Conservation (phyloP, 1,140 invertebrate genomes). For the Megalonaias nervosa region DNA sequence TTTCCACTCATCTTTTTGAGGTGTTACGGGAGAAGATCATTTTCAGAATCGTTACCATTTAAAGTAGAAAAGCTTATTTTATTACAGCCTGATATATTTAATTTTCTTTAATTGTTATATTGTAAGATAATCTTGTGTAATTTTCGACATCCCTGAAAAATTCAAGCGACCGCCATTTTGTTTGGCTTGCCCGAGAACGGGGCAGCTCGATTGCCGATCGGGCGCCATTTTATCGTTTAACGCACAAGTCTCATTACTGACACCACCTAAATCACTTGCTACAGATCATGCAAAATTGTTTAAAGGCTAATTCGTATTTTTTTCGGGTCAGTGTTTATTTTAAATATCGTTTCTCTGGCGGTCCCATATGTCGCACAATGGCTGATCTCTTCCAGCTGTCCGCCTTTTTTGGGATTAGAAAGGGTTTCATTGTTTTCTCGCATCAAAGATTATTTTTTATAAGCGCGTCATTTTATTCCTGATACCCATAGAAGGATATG, state of each 20-base stretch:
- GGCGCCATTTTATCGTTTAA: conserved; percentile 40
- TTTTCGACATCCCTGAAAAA: conserved; percentile 1
- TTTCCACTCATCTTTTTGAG: too few species aligned
- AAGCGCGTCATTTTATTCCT: too few species aligned
- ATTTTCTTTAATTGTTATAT: conserved; percentile 4
- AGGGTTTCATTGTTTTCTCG: too few species aligned
- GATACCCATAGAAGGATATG: too few species aligned
- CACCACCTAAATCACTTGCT: background rate
- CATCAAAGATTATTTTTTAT: too few species aligned
- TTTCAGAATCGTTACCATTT: background rate
- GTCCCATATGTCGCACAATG: background rate
- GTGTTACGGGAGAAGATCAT: background rate
- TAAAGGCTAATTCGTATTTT: background rate
- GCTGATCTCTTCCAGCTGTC: background rate
- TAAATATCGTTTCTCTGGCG: too few species aligned
- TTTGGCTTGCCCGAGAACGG: background rate
- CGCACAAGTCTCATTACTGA: background rate
- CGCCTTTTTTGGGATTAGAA: background rate
- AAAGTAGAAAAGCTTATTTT: background rate
- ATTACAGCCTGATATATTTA: background rate
- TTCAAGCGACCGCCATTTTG: conserved; percentile 28
- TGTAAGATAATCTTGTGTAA: background rate
- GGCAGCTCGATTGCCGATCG: conserved; percentile 19
- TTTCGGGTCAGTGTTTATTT: too few species aligned
- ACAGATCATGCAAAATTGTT: background rate